These are phyloP conservation scores for Ophion ellenae DNA, from an alignment of 2,888 invertebrate species.

Conservation along the genomic window DNA sequence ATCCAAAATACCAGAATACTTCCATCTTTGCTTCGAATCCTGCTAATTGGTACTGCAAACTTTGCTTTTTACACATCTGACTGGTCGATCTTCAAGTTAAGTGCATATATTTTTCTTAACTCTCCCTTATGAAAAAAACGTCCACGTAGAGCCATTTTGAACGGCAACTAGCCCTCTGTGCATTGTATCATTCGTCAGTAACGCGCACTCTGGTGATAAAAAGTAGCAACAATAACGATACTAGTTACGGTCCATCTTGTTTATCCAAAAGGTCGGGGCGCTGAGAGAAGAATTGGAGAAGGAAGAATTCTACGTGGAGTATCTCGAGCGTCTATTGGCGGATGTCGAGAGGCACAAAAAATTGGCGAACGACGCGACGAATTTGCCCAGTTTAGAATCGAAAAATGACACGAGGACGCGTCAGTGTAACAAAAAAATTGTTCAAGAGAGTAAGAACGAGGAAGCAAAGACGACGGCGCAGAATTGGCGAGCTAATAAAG, in stretches of 20 bases:
- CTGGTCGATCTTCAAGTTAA: too few relatives aligned
- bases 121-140: too few relatives aligned
- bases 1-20: not conserved
- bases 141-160: too few relatives aligned
- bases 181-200: too few relatives aligned
- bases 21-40: not conserved
- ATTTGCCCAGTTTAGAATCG: constrained; percentile 84
- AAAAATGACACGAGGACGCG: constrained; percentile 77
- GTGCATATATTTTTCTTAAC: too few relatives aligned
- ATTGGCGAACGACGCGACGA: constrained; percentile 75
- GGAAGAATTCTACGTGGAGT: constrained; percentile 95
- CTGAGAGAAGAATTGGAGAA: constrained; percentile 94
- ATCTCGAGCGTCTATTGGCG: constrained; percentile 92
- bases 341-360: constrained; percentile 93
- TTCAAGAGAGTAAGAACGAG: constrained; percentile 63
- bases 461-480: constrained; percentile 78
- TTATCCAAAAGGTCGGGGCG: constrained; percentile 85
- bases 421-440: constrained; percentile 27
- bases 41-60: not conserved
- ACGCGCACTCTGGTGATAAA: too few relatives aligned
- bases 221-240: not conserved
- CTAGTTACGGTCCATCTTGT: not conserved
- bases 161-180: too few relatives aligned
- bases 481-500: constrained; percentile 29
- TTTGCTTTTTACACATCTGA: too few relatives aligned